Base-by-base conservation (phyloP, 2,113 vertebrate genomes). In the Calidris pugnax region DNA sequence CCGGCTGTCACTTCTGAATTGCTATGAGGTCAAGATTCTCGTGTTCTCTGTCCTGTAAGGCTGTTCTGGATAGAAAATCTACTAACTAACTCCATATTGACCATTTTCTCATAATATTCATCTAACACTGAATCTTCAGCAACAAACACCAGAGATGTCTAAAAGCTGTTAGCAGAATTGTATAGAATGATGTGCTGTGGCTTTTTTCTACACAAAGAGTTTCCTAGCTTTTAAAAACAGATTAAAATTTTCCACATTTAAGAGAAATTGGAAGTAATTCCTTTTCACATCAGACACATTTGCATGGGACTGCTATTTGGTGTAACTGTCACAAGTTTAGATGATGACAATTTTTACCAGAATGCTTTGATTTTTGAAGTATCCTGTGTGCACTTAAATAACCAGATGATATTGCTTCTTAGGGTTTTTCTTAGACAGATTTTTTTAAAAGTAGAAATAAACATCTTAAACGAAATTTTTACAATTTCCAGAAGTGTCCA, bases 21-120 rank as follows among this genome's bases (percentile, higher is more conserved):
- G 91, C 84, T 95, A 2, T 1, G 59, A 93, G 94, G 95, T 97
- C 95, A 97, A 95, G 87, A 87, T 75, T 95, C 87, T 96, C 59
- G 4, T 91, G 71, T 96, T 96, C 89, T 93, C 95, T 85, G 74
- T 89, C 63, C 84, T 87, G 67, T 89, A 78, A 82, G 41, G 12
- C n/a, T 71, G 26, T 53, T 95, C 81, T 74, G 81, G 45, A 85
- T 20, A 77, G 71, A 85, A 91, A 96, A 82, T 43, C 66, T 92
- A 45, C 77, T 82, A 69, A 45, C 77, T 82, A 69, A 82, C 57
- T 66, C 63, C 4, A 1, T 83, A 85, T 89, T 82, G 84, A 78
- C 79, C 6, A 66, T 87, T 94, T 96, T 95, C 66, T 89, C 4
- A 2, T 37, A 66, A 30, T 20, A 68, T 82, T 81, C 16, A 37